These are phyloP conservation scores for Microcebus murinus DNA, from an alignment of 2,113 vertebrate genomes.

Conservation along the genomic window DNA sequence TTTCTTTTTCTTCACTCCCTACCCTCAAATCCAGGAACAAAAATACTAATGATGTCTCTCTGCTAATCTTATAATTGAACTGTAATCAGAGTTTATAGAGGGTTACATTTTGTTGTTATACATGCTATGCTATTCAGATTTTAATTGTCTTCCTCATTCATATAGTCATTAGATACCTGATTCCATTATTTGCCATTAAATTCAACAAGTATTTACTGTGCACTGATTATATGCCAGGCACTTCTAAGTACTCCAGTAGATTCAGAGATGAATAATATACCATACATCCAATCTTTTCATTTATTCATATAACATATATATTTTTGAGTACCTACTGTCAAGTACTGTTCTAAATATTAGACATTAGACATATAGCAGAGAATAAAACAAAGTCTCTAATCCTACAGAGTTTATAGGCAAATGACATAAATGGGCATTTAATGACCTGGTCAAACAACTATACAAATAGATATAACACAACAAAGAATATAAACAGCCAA, in stretches of 20 bases:
- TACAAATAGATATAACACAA: background rate
- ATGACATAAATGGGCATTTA: background rate
- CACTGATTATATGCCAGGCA: background rate
- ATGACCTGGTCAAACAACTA: background rate
- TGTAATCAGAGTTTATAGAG: background rate
- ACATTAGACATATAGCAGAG: background rate
- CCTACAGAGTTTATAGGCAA: background rate
- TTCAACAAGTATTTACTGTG: background rate
- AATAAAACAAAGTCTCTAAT: background rate
- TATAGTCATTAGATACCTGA: background rate
- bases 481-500: background rate
- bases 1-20: background rate
- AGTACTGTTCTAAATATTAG: background rate
- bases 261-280: background rate
- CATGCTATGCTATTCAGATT: background rate
- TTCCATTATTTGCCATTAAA: slow-evolving; percentile 21
- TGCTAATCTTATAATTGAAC: background rate
- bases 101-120: background rate
- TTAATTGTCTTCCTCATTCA: slow-evolving; percentile 34
- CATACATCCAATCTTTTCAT: background rate
- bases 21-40: background rate
- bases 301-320: background rate
- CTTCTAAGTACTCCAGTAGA: background rate
- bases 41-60: background rate
- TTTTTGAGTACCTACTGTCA: background rate